Evolutionary conservation across 37 sponge, comb jelly and placozoan species (phyloP).

Genomic region (Beroe ovata): DNA sequence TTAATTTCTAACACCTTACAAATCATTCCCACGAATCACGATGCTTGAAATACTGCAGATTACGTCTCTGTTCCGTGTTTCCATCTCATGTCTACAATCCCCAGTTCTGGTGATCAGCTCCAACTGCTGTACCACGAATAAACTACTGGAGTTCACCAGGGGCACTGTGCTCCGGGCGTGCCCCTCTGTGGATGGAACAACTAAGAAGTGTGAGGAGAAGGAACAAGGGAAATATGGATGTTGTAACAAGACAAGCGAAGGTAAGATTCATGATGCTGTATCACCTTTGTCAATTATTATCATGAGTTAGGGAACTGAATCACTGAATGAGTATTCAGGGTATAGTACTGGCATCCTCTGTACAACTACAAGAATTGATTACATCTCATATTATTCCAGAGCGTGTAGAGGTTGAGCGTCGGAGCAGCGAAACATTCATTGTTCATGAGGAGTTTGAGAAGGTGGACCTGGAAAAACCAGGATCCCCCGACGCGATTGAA

Average conservation of each 20-base stretch:
- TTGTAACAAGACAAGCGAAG: neutral
- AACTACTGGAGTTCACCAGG: constrained; percentile 48
- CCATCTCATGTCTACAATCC: no score
- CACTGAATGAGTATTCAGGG: no score
- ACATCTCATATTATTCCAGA: no score
- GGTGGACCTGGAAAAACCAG: neutral
- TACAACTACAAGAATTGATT: no score
- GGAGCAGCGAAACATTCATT: neutral
- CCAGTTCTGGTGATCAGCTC: constrained; percentile 32
- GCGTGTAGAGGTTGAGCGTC: no score
- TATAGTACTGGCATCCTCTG: no score
- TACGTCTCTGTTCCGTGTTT: neutral
- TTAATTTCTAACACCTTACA: no score
- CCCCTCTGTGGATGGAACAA: constrained; percentile 8
- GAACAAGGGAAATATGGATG: neutral
- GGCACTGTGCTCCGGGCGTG: constrained; percentile 28
- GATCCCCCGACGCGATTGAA: neutral
- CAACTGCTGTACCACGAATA: constrained; percentile 8
- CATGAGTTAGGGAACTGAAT: no score
- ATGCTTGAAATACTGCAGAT: neutral
- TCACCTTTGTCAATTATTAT: no score
- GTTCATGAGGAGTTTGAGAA: constrained; percentile 6
- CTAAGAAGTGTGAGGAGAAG: neutral
- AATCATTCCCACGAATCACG: no score
- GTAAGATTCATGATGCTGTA: neutral